Evolutionary conservation across 2,113 vertebrate genomes (phyloP), one percentile per base, ranked within the genome.

Genomic region (Microtus montanus): DNA sequence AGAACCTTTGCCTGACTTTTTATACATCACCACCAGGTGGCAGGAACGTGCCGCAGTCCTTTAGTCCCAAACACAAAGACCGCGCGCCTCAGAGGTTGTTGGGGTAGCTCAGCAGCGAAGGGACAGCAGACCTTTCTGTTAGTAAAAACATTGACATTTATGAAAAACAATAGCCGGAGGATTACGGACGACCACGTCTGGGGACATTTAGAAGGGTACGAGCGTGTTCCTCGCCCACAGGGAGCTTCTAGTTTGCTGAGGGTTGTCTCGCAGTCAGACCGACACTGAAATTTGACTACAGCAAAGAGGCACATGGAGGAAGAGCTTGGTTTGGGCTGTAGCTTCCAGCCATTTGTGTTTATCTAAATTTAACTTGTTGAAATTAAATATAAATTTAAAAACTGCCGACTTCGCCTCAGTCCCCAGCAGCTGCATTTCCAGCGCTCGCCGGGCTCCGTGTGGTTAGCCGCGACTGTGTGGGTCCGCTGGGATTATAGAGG

Each of bases 1-100:
- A 85, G 83, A 92, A 52, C 73, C 77, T 94, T 66, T 26, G 73
- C 68, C 68, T 94, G 80, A 80, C 80, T 88, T 97, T 95, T 80
- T 85, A 41, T 3, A 24, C 54, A 8, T 77, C 26, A 84, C 96
- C 97, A 96, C 97, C 91, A 97, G 97, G 97, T 97, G 97, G 97
- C 97, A 97, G 96, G 54, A 97, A 89, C 3, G 93, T 96, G 96
- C 94, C 90, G 91, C 75, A 87, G 89, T 96, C 95, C 68, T 96
- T 96, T 71, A 68, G 97, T 96, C 90, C 85, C 66, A 44, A 64
- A 61, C 94, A 95, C 93, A 88, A 96, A 92, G 95, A 41, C 1
- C 1, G 22, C 38, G 87, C 54, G 75, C 61, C 20, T 90, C 14
- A 44, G 90, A 84, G 64, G 80, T 30, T 54, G 90, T 91, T 61